phyloP scores from a whole-genome alignment of 2,888 invertebrate genomes.

The Euplexia lucipara region DNA sequence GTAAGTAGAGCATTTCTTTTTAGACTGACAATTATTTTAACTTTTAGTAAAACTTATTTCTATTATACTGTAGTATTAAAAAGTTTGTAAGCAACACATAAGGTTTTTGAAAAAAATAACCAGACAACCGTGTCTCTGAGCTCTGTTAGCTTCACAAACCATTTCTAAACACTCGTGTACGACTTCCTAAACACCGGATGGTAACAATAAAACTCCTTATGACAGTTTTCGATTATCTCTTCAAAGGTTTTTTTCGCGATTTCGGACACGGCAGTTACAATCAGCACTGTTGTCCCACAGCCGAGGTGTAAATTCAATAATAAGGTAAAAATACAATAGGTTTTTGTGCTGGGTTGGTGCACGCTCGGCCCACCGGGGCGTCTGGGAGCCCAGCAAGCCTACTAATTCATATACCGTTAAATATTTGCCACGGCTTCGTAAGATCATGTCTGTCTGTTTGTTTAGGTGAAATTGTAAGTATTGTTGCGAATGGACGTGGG shows the following conservation, averaged over 20 bases:
- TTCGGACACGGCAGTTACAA: constrained; percentile 61
- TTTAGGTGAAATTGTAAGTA: constrained; percentile 83
- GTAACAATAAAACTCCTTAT: constrained; percentile 61
- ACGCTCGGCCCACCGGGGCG: constrained; percentile 75
- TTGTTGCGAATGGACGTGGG: constrained; percentile 81
- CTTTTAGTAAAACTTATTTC: background rate
- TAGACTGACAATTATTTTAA: background rate
- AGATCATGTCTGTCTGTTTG: constrained; percentile 80
- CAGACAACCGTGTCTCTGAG: constrained; percentile 2
- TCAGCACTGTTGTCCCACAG: constrained; percentile 71
- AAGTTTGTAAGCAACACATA: background rate
- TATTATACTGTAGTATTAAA: background rate
- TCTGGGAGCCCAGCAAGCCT: constrained; percentile 68
- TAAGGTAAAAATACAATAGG: constrained; percentile 76
- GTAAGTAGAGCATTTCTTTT: constrained; percentile 22
- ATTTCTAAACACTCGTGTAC: constrained; percentile 36
- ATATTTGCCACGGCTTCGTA: constrained; percentile 76
- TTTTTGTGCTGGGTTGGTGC: constrained; percentile 65
- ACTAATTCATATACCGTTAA: constrained; percentile 82
- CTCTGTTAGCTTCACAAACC: constrained; percentile 18
- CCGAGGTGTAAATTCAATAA: constrained; percentile 85
- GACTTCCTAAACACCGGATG: constrained; percentile 50
- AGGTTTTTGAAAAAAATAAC: background rate
- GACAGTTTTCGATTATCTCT: constrained; percentile 69
- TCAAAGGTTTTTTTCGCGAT: constrained; percentile 69